Evolutionary conservation across 2,888 invertebrate species (phyloP).

Genomic region (Oscheius sp.): DNA sequence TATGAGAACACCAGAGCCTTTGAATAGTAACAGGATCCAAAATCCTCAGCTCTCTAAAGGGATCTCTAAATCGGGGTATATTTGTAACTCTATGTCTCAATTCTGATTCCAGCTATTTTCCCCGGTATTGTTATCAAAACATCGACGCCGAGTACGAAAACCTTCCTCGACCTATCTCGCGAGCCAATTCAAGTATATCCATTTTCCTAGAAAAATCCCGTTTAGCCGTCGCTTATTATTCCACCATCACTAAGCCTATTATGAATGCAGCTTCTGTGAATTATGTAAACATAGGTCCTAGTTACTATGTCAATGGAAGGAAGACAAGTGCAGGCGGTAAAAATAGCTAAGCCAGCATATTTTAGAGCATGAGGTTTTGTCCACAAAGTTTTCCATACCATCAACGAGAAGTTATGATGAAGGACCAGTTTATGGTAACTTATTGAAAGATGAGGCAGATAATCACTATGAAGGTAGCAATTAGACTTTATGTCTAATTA

Average conservation of each 20-base stretch:
- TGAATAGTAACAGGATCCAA: constrained; percentile 13
- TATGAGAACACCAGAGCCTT: constrained; percentile 24
- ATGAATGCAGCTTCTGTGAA: constrained; percentile 14
- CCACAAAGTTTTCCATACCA: constrained; percentile 13
- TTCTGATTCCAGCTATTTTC: background rate
- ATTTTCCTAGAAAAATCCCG: background rate
- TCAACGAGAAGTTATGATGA: constrained; percentile 11
- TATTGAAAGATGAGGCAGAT: constrained; percentile 5
- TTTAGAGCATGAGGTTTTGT: constrained; percentile 8
- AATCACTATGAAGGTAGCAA: constrained; percentile 1
- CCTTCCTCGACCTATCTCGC: background rate
- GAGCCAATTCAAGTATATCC: constrained; percentile 19
- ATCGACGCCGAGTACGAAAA: background rate
- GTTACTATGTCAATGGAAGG: constrained; percentile 16
- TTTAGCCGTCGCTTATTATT: constrained; percentile 29
- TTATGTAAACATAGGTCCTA: constrained; percentile 13
- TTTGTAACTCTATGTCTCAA: background rate
- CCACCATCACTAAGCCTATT: constrained; percentile 1
- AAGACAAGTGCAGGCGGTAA: constrained; percentile 17
- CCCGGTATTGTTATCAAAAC: background rate
- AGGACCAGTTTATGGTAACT: constrained; percentile 13
- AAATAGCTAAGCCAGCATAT: background rate
- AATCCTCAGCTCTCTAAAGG: constrained; percentile 7
- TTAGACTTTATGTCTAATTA: background rate
- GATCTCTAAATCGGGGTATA: constrained; percentile 29